phyloP scores from a whole-genome alignment of 2,797 vertebrate species.

The Sebastes melanostomus region DNA sequence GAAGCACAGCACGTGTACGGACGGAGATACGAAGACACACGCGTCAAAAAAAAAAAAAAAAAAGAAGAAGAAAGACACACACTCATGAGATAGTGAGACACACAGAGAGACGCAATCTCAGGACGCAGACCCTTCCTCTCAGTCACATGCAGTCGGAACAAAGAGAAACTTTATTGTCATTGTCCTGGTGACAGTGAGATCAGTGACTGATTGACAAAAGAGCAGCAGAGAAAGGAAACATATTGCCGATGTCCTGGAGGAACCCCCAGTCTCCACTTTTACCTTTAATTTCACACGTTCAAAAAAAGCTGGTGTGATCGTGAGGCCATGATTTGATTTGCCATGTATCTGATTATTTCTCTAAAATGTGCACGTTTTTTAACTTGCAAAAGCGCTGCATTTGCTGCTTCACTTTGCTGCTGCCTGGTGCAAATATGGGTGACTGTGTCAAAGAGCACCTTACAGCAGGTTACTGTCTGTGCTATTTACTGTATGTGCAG shows the following conservation, averaged over 20 bases:
- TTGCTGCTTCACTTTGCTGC: background rate
- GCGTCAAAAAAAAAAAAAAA: background rate
- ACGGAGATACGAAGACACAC: constrained; percentile 31
- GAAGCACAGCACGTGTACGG: constrained; percentile 50
- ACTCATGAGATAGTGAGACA: constrained; percentile 45
- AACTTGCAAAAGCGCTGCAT: background rate
- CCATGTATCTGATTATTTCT: background rate
- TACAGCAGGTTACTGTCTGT: background rate
- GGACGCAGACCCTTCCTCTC: constrained; percentile 78
- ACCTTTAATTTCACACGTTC: background rate
- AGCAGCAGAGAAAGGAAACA: constrained; percentile 71
- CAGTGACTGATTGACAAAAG: constrained; percentile 68
- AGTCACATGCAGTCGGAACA: constrained; percentile 70
- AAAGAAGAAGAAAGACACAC: background rate
- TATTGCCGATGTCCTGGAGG: constrained; percentile 70
- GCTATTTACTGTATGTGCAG: constrained; percentile 21
- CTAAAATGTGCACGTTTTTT: background rate
- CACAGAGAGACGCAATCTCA: constrained; percentile 63
- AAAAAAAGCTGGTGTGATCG: background rate
- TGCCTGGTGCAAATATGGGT: constrained; percentile 16
- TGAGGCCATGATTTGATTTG: background rate
- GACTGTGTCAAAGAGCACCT: constrained; percentile 36
- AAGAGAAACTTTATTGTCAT: constrained; percentile 69
- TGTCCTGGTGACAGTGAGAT: constrained; percentile 73
- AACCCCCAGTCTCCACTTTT: constrained; percentile 31